Evolutionary conservation across 1,140 invertebrate genomes (phyloP).

Genomic region (Bursaphelenchus mucronatus): DNA sequence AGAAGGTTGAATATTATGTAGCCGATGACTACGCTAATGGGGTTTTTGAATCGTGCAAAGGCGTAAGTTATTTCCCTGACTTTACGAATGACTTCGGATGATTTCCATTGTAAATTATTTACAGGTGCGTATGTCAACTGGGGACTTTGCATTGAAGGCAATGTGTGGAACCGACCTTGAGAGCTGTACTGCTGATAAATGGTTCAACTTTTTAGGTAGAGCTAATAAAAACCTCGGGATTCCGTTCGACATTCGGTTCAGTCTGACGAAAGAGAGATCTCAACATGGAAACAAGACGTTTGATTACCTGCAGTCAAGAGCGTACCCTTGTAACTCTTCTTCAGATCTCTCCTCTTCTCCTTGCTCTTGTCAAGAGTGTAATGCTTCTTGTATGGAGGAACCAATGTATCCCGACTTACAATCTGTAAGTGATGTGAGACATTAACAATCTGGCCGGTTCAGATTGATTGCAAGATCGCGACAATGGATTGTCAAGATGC

Average conservation of each 20-base stretch:
- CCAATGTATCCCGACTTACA: slow-evolving; percentile 37
- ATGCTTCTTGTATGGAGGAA: slow-evolving; percentile 24
- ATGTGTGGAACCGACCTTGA: slow-evolving; percentile 43
- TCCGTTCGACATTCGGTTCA: slow-evolving; percentile 51
- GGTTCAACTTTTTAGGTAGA: slow-evolving; percentile 49
- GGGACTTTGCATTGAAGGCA: slow-evolving; percentile 34
- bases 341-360: slow-evolving; percentile 34
- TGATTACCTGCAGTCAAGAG: neutral
- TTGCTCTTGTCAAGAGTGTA: slow-evolving; percentile 41
- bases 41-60: slow-evolving; percentile 49
- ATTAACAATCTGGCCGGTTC: neutral
- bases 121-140: slow-evolving; percentile 37
- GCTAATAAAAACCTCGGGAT: slow-evolving; percentile 44
- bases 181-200: slow-evolving; percentile 38
- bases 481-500: slow-evolving; percentile 45
- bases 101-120: slow-evolving; percentile 28
- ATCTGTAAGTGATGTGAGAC: slow-evolving; percentile 24
- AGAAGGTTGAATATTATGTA: slow-evolving; percentile 37
- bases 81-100: neutral
- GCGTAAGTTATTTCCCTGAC: slow-evolving; percentile 20
- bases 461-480: slow-evolving; percentile 45
- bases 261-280: slow-evolving; percentile 17
- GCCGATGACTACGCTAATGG: slow-evolving; percentile 30
- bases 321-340: slow-evolving; percentile 34
- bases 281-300: neutral